Evolutionary conservation across 1,140 invertebrate genomes (phyloP).

Genomic region (Catajapyx aquilonaris): DNA sequence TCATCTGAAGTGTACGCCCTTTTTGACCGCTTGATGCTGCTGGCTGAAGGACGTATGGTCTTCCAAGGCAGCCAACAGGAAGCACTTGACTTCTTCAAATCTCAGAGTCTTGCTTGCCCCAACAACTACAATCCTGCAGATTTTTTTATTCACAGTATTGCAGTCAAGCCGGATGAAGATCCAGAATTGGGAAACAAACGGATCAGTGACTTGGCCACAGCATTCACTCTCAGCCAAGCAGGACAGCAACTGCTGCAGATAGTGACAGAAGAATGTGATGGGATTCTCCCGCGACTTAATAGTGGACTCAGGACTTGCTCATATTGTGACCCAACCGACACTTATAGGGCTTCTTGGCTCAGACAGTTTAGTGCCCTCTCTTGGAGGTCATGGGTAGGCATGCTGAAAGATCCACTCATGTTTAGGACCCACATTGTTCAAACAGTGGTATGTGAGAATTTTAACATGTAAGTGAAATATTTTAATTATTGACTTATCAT

Average conservation of each 20-base stretch:
- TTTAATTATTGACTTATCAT: too few species aligned
- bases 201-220: slow-evolving; percentile 10
- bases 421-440: slow-evolving; percentile 74
- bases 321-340: too few species aligned
- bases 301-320: too few species aligned
- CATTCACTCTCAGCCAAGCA: too few species aligned
- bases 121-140: slow-evolving; percentile 87
- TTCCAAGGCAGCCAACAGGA: slow-evolving; percentile 64
- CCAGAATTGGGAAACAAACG: slow-evolving; percentile 29
- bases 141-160: slow-evolving; percentile 75
- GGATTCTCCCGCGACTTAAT: slow-evolving; percentile 25
- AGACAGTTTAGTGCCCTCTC: slow-evolving; percentile 71
- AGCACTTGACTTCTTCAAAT: slow-evolving; percentile 59
- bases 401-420: slow-evolving; percentile 72
- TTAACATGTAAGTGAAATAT: too few species aligned
- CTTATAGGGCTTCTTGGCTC: slow-evolving; percentile 75
- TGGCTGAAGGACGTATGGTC: slow-evolving; percentile 80
- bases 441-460: slow-evolving; percentile 46
- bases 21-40: slow-evolving; percentile 73
- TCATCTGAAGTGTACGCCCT: slow-evolving; percentile 80
- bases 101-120: slow-evolving; percentile 29
- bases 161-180: slow-evolving; percentile 62
- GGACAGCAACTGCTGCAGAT: background rate
- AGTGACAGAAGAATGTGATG: slow-evolving; percentile 1
- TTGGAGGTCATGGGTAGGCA: slow-evolving; percentile 72